phyloP scores from a whole-genome alignment of 2,888 invertebrate genomes.

The Lasioglossum calceatum region DNA sequence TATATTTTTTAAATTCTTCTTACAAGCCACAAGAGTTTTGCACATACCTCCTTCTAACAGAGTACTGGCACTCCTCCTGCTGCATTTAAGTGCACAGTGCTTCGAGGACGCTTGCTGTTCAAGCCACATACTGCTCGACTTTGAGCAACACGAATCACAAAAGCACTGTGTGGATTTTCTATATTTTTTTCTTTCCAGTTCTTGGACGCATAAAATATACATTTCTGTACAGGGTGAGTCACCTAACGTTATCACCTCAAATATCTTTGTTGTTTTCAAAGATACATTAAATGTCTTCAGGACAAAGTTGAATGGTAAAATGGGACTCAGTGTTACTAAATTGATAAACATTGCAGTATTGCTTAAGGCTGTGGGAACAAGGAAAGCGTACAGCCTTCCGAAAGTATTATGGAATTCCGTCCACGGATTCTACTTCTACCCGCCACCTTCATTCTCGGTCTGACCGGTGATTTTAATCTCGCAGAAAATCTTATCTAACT shows the following conservation, averaged over 20 bases:
- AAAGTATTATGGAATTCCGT: slow-evolving; percentile 7
- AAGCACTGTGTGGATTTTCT: neutral
- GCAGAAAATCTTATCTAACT: slow-evolving; percentile 48
- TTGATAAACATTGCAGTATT: neutral
- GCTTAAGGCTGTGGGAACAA: neutral
- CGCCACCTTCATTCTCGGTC: neutral
- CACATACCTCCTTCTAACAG: neutral
- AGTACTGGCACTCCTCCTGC: neutral
- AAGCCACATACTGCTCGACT: neutral
- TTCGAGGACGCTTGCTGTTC: neutral
- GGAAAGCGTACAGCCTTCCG: neutral
- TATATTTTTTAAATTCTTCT: neutral
- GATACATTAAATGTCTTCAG: too few relatives aligned
- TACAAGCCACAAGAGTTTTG: neutral
- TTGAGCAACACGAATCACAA: neutral
- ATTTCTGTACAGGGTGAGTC: too few relatives aligned
- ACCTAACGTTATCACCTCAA: too few relatives aligned
- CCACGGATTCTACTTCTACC: neutral
- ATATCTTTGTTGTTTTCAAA: too few relatives aligned
- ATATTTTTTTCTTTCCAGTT: neutral
- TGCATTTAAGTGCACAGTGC: slow-evolving; percentile 13
- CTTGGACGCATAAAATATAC: neutral
- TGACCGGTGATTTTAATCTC: slow-evolving; percentile 46
- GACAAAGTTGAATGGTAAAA: too few relatives aligned
- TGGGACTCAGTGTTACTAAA: neutral